phyloP scores from a whole-genome alignment of 1,140 invertebrate species.

The Lordiphosa stackelbergi region DNA sequence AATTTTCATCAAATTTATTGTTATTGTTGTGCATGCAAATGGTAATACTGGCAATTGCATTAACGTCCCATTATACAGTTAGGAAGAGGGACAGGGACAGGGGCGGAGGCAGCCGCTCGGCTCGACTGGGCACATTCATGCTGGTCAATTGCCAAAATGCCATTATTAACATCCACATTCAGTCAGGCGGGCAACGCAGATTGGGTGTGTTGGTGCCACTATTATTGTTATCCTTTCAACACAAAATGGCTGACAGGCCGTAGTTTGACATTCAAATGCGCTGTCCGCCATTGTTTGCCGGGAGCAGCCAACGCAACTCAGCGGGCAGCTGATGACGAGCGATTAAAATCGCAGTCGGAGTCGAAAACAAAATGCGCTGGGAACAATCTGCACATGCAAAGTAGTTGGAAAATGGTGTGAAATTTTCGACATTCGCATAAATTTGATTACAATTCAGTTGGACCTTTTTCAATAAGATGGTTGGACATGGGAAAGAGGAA shows the following conservation, averaged over 20 bases:
- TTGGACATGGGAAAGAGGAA: background rate
- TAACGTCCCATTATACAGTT: constrained; percentile 61
- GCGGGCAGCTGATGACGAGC: constrained; percentile 52
- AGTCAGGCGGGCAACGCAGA: constrained; percentile 54
- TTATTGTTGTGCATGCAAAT: constrained; percentile 67
- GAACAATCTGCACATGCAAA: constrained; percentile 34
- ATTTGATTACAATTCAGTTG: constrained; percentile 16
- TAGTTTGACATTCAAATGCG: constrained; percentile 59
- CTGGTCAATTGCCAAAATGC: constrained; percentile 70
- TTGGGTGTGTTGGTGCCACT: constrained; percentile 53
- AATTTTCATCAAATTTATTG: constrained; percentile 74
- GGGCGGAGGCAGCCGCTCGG: background rate
- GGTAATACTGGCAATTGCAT: constrained; percentile 61
- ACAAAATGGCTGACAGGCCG: constrained; percentile 61
- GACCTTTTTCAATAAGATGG: too few relatives aligned
- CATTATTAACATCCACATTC: constrained; percentile 50
- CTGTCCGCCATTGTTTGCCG: constrained; percentile 47
- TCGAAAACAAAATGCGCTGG: constrained; percentile 24
- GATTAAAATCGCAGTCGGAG: constrained; percentile 61
- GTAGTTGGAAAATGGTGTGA: constrained; percentile 24
- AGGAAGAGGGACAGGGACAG: background rate
- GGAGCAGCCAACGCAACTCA: constrained; percentile 44
- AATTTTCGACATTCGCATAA: constrained; percentile 36
- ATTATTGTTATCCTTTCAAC: constrained; percentile 72
- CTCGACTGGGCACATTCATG: constrained; percentile 54